Base-by-base conservation (phyloP, 2,113 vertebrate genomes). In the Mustela nigripes region DNA sequence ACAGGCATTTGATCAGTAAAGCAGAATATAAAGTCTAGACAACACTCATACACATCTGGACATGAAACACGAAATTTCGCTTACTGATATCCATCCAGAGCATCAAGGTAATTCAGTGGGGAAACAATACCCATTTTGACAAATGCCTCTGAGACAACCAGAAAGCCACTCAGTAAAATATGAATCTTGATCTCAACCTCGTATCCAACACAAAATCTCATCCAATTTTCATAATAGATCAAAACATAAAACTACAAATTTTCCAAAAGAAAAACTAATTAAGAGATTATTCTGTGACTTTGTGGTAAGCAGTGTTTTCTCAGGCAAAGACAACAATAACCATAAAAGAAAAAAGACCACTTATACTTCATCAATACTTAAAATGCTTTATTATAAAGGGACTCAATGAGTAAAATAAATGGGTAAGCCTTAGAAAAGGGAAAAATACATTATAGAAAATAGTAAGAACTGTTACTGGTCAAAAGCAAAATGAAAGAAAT, bases 41-140 rank as follows among this genome's bases (percentile, higher is more conserved):
- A 15, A 48, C 9, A 50, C 0, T 16, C 6, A 65, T 11, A 53
- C 2, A 11, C 21, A 2, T 5, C 1, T 7, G 65, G 5, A 15
- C 33, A 80, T 15, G 28, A 65, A 65, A 33, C 63, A 65, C 1
- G 28, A 65, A 65, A 65, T 33, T 65, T 65, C 14, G 12, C 7
- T 33, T 65, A 16, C 4, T 33, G 45, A 26, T 62, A 48, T 28
- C 21, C 11, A 21, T 31, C 33, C 33, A 8, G 50, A 33, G 1
- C 4, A 3, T 36, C 56, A 42, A 80, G 42, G 22, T 65, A 67
- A 42, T 62, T 67, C 22, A 39, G 5, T 6, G 6, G 15, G 21
- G 50, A 83, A 87, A 69, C 50, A 69, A 42, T 31, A 36, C 16
- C 9, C 18, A 65, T 56, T 82, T 36, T 12, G 22, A 42, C 63